These are phyloP conservation scores for Amblyraja radiata DNA, from an alignment of 2,797 vertebrate species.

Conservation along the genomic window DNA sequence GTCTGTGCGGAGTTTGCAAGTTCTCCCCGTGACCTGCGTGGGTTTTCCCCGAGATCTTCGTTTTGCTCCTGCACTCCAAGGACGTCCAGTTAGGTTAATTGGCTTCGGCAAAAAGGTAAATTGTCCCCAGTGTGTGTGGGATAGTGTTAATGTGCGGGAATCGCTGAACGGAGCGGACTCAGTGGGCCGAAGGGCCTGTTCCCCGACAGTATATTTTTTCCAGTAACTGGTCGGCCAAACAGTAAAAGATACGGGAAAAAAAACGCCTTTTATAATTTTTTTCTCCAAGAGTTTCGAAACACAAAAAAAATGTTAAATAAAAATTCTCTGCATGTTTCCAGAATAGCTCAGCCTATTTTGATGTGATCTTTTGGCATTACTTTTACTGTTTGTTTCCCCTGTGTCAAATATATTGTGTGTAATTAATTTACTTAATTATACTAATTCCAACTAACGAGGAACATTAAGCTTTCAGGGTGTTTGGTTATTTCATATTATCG, in stretches of 20 bases:
- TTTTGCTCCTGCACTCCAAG: too few species aligned
- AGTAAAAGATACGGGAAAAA: not conserved
- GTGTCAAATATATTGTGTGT: not conserved
- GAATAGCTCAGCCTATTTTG: not conserved
- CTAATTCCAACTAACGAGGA: not conserved
- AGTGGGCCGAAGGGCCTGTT: too few species aligned
- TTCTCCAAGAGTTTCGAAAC: not conserved
- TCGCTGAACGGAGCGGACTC: too few species aligned
- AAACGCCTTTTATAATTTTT: too few species aligned
- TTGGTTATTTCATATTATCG: not conserved
- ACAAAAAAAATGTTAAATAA: not conserved
- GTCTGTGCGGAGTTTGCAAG: too few species aligned
- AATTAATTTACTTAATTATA: constrained; percentile 3
- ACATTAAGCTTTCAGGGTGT: not conserved
- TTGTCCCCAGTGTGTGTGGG: too few species aligned
- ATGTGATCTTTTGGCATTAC: not conserved
- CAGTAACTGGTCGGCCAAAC: not conserved
- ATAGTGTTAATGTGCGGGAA: too few species aligned
- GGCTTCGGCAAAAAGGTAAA: too few species aligned
- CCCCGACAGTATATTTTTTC: too few species aligned
- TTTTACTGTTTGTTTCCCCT: not conserved
- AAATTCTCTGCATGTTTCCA: not conserved
- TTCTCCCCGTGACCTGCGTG: too few species aligned
- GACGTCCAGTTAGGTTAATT: too few species aligned
- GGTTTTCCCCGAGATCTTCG: too few species aligned